Percentiles rank a stretch among this genome's conserved stretches.
Evolutionary conservation across 2,888 invertebrate genomes (phyloP).

Genomic region (Charanyca ferruginea): DNA sequence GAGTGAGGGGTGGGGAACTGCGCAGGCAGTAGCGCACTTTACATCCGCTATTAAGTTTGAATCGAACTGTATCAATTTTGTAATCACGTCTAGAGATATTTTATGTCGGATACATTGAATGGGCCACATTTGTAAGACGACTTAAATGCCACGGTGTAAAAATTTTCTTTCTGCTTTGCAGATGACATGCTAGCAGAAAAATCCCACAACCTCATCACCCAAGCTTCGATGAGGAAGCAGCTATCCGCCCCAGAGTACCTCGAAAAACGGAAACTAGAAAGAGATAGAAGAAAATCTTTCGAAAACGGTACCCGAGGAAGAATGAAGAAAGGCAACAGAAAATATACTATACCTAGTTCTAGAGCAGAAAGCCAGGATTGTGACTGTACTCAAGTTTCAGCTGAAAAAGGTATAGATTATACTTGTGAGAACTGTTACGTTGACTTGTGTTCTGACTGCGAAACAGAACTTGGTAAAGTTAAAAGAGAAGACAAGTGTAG

Average conservation of each 20-base stretch:
- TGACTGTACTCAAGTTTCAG: conserved; percentile 82
- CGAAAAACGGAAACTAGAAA: conserved; percentile 95
- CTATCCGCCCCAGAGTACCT: conserved; percentile 97
- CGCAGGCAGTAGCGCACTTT: too few relatives aligned
- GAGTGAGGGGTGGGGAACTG: too few relatives aligned
- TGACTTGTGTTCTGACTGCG: conserved; percentile 87
- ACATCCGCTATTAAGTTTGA: too few relatives aligned
- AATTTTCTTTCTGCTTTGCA: conserved; percentile 72
- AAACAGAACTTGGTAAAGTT: conserved; percentile 79
- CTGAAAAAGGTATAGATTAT: conserved; percentile 85
- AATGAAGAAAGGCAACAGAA: conserved; percentile 91
- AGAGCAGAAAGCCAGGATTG: conserved; percentile 80
- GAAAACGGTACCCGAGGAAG: conserved; percentile 92
- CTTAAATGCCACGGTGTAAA: too few relatives aligned
- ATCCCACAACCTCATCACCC: conserved; percentile 88
- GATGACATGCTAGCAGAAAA: conserved; percentile 92
- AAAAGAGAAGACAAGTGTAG: conserved; percentile 79
- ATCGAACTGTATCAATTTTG: too few relatives aligned
- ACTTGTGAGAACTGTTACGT: conserved; percentile 87
- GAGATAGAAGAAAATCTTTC: conserved; percentile 92
- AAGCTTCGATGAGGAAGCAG: conserved; percentile 93
- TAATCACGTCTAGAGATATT: too few relatives aligned
- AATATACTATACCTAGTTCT: conserved; percentile 77
- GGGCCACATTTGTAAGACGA: too few relatives aligned
- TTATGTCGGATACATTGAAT: too few relatives aligned